Conservation (phyloP, 2,797 vertebrate genomes). For the Cyclura pinguis region DNA sequence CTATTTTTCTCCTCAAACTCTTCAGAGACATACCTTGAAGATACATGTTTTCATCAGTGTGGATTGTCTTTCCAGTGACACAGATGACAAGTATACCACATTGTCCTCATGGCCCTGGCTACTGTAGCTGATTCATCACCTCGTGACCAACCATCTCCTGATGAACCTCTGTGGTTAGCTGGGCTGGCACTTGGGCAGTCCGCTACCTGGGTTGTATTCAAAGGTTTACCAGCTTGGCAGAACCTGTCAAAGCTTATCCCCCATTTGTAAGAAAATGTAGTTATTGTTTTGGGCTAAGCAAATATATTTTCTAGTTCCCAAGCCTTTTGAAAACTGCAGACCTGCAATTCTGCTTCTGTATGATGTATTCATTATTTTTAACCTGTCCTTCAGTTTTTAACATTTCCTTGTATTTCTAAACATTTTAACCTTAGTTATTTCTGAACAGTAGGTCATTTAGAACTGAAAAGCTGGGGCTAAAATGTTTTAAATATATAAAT, state of each 20-base stretch:
- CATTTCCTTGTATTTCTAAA: neutral
- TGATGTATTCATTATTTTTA: neutral
- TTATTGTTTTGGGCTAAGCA: neutral
- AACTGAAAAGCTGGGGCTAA: neutral
- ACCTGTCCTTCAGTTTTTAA: neutral
- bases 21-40: too few species aligned
- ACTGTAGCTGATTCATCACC: too few species aligned
- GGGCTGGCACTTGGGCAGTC: too few species aligned
- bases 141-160: too few species aligned
- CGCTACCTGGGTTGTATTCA: too few species aligned
- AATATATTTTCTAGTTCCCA: neutral
- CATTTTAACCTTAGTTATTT: neutral
- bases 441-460: neutral
- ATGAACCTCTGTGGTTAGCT: too few species aligned
- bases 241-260: neutral
- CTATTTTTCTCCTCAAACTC: neutral
- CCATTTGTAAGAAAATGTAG: neutral
- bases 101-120: too few species aligned
- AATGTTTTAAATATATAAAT: neutral
- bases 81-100: too few species aligned
- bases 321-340: neutral
- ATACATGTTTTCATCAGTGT: too few species aligned
- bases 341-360: neutral
- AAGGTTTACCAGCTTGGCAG: neutral
- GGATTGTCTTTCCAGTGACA: too few species aligned